Evolutionary conservation across 2,113 vertebrate species (phyloP).

Genomic region (Lichenostomus cassidix): DNA sequence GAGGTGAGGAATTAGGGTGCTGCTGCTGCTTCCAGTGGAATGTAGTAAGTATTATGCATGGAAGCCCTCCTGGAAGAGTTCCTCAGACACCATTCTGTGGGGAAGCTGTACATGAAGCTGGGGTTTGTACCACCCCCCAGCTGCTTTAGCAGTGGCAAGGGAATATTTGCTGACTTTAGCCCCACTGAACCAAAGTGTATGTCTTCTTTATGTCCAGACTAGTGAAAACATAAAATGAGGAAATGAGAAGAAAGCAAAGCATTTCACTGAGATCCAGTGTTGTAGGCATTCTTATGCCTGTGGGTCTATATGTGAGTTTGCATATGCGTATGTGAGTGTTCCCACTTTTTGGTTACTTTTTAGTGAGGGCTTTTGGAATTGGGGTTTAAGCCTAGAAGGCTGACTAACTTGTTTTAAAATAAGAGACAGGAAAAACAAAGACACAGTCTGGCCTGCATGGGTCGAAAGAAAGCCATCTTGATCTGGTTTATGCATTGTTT

Average conservation of each 20-base stretch:
- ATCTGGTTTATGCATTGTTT: neutral
- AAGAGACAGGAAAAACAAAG: neutral
- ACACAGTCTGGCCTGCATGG: neutral
- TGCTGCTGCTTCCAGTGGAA: fast-evolving
- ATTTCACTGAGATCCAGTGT: neutral
- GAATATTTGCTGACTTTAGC: neutral
- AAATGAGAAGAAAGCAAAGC: neutral
- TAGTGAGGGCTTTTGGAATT: neutral
- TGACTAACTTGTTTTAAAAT: neutral
- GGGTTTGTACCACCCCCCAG: neutral
- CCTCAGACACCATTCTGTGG: neutral
- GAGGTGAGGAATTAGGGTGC: too few relatives aligned
- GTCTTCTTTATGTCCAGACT: neutral
- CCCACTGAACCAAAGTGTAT: neutral
- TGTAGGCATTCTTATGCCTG: neutral
- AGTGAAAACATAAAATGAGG: neutral
- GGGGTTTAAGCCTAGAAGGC: neutral
- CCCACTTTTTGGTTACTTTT: neutral
- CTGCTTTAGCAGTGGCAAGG: neutral
- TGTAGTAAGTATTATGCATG: fast-evolving
- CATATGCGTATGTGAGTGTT: neutral
- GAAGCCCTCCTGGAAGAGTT: neutral
- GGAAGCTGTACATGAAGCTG: fast-evolving
- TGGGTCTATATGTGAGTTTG: neutral
- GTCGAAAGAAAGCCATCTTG: neutral